These are phyloP conservation scores for Trichomalopsis sarcophagae DNA, from an alignment of 1,140 invertebrate genomes.

Conservation along the genomic window DNA sequence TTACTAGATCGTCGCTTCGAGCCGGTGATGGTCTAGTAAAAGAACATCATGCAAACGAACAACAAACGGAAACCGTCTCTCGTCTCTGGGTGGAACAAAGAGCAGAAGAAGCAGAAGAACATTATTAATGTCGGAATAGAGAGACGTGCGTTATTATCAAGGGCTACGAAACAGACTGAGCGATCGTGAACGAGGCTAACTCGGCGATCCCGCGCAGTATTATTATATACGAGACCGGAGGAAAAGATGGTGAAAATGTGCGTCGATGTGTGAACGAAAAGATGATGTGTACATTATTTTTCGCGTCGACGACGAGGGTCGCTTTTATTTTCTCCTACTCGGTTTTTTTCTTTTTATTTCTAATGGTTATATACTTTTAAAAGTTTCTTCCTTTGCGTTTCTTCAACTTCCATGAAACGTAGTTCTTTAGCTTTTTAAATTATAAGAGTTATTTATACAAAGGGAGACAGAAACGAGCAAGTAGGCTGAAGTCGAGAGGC, in stretches of 20 bases:
- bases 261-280: constrained; percentile 59
- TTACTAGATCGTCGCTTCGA: constrained; percentile 65
- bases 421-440: constrained; percentile 57
- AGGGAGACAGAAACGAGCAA: constrained; percentile 30
- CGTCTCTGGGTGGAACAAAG: neutral
- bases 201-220: constrained; percentile 69
- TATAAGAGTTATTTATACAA: constrained; percentile 70
- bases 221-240: constrained; percentile 61
- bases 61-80: constrained; percentile 5
- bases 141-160: constrained; percentile 17
- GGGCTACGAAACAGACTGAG: constrained; percentile 31
- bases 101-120: neutral
- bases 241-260: constrained; percentile 9
- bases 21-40: constrained; percentile 46
- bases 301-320: constrained; percentile 48
- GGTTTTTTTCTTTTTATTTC: neutral
- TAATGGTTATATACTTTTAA: constrained; percentile 4
- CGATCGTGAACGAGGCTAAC: constrained; percentile 40
- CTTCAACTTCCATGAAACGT: constrained; percentile 7
- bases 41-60: constrained; percentile 16
- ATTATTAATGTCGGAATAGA: neutral
- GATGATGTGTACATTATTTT: constrained; percentile 50
- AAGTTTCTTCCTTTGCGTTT: constrained; percentile 6
- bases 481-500: neutral
- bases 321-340: constrained; percentile 11